A percentile compares a stretch with the other conserved stretches of the same genome.
These are phyloP conservation scores for Xanthia icteritia DNA, from an alignment of 2,888 invertebrate species.

Conservation along the genomic window DNA sequence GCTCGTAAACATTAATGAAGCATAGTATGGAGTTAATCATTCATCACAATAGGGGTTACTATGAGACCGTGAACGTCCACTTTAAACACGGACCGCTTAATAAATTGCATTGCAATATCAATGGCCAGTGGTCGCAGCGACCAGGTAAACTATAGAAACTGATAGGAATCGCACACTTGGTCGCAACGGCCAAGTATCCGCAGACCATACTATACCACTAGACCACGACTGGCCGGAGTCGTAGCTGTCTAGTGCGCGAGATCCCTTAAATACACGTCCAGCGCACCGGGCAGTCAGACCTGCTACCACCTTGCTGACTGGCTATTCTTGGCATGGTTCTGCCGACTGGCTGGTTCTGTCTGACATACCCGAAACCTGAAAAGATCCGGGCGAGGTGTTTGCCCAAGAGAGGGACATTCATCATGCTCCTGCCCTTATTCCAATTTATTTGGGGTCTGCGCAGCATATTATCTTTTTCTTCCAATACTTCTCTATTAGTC, in stretches of 20 bases:
- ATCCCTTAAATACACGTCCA: neutral
- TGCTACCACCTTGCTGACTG: neutral
- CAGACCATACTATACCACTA: too few species aligned
- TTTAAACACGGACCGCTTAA: neutral
- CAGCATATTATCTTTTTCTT: too few species aligned
- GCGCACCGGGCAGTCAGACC: neutral
- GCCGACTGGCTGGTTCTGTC: neutral
- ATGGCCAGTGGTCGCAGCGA: too few species aligned
- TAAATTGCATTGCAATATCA: too few species aligned
- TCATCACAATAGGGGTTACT: neutral
- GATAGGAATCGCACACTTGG: too few species aligned
- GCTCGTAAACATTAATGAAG: slow-evolving; percentile 27
- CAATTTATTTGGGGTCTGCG: too few species aligned
- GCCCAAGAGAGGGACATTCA: neutral
- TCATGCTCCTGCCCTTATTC: neutral
- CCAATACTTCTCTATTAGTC: neutral
- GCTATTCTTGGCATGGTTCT: neutral
- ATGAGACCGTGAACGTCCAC: neutral
- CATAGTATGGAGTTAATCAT: neutral
- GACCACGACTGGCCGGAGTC: too few species aligned
- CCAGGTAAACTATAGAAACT: too few species aligned
- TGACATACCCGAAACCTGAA: neutral
- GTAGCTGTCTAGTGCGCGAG: too few species aligned
- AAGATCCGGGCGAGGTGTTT: too few species aligned
- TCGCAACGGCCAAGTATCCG: too few species aligned